These are phyloP conservation scores for Gnathonemus echidnorhynchus DNA, from an alignment of 2,113 vertebrate species.

Conservation along the genomic window DNA sequence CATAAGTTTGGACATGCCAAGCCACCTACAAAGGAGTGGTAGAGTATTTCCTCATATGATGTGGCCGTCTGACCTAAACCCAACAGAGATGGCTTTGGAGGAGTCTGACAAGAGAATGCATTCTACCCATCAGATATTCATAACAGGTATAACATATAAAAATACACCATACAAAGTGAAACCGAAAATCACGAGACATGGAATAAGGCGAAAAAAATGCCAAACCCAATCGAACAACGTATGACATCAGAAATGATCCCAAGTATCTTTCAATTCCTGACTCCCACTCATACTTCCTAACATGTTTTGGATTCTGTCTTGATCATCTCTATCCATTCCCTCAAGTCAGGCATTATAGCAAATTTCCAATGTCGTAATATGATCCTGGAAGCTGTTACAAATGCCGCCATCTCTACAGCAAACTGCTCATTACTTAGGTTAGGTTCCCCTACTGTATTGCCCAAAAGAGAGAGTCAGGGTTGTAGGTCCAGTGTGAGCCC, in stretches of 20 bases:
- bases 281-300: not conserved
- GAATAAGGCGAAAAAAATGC: not conserved
- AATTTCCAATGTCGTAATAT: not conserved
- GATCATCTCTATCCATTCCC: not conserved
- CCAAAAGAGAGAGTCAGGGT: not conserved
- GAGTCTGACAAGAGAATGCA: not conserved
- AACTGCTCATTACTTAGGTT: no score
- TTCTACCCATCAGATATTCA: not conserved
- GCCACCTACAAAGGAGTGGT: not conserved
- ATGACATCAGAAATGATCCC: not conserved
- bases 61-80: not conserved
- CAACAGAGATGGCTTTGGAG: not conserved
- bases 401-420: not conserved
- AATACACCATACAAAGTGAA: not conserved
- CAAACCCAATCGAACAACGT: not conserved
- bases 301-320: not conserved
- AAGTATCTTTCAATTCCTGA: not conserved
- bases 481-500: no score
- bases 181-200: not conserved
- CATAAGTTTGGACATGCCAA: not conserved
- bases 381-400: not conserved
- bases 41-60: not conserved
- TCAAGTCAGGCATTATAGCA: not conserved
- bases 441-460: not conserved
- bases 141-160: not conserved